phyloP scores from a whole-genome alignment of 2,113 vertebrate species.

The Crotalus helleri region DNA sequence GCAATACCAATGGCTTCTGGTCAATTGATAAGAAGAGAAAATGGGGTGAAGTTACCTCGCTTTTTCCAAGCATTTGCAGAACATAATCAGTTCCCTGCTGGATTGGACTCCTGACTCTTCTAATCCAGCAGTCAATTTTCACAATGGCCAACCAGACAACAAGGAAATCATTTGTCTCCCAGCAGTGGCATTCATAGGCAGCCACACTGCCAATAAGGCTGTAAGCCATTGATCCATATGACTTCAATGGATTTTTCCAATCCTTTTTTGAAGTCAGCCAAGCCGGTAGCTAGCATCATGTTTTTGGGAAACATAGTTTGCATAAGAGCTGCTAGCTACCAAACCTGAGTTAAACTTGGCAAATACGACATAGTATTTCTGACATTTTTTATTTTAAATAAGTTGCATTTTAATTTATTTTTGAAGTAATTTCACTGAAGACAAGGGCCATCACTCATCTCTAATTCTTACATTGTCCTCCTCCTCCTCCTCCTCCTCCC shows the following conservation, averaged over 20 bases:
- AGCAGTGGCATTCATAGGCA: neutral
- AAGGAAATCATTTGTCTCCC: neutral
- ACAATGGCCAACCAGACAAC: neutral
- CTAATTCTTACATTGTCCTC: neutral
- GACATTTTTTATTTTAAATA: neutral
- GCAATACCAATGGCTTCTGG: neutral
- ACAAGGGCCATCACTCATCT: neutral
- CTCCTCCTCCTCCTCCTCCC: neutral
- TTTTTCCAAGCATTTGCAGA: neutral
- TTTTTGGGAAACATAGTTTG: neutral
- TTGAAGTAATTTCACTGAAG: neutral
- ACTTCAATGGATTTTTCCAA: neutral
- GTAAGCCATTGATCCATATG: neutral
- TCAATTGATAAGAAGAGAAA: neutral
- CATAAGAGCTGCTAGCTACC: neutral
- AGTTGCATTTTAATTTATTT: neutral
- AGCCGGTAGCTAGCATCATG: neutral
- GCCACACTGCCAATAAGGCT: neutral
- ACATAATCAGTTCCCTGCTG: neutral
- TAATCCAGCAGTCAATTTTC: neutral
- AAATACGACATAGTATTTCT: neutral
- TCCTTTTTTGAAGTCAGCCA: neutral
- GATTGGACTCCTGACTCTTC: neutral
- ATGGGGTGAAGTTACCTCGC: too few species aligned
- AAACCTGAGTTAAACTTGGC: neutral